phyloP scores from a whole-genome alignment of 1,140 invertebrate species.

The Muscidifurax raptorellus region DNA sequence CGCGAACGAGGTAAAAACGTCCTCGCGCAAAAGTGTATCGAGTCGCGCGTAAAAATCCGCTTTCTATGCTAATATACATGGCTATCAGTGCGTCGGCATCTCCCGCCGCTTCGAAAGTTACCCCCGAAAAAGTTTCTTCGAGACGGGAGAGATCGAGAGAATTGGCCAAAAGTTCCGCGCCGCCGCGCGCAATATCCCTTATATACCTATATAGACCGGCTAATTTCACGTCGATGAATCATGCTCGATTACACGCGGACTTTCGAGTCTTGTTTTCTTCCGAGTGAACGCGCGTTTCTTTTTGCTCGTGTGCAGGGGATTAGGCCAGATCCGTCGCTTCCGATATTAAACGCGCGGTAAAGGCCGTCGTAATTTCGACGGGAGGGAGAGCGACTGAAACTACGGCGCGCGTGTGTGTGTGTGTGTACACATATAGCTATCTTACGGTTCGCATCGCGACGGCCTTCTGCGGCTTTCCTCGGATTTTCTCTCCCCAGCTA shows the following conservation, averaged over 20 bases:
- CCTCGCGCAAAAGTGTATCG: background rate
- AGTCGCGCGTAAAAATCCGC: constrained; percentile 17
- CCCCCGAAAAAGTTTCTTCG: no score
- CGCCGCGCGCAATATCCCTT: no score
- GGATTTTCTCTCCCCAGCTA: constrained; percentile 8
- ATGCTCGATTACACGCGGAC: no score
- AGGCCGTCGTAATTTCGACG: background rate
- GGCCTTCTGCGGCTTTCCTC: background rate
- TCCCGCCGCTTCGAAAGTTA: background rate
- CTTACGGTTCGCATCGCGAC: background rate
- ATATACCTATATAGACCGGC: background rate
- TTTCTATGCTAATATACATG: constrained; percentile 45
- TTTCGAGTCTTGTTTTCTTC: no score
- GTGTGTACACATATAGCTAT: constrained; percentile 1
- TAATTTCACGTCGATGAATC: constrained; percentile 21
- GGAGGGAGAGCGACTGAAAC: constrained; percentile 4
- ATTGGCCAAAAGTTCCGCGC: background rate
- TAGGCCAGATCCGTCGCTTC: constrained; percentile 7
- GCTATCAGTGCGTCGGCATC: background rate
- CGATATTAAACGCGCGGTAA: background rate
- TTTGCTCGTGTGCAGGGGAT: background rate
- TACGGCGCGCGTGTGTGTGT: no score
- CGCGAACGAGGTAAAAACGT: constrained; percentile 33
- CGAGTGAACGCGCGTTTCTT: background rate
- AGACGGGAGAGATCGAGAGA: no score